These are phyloP conservation scores for Colaptes auratus DNA, from an alignment of 2,113 vertebrate genomes.

Conservation along the genomic window DNA sequence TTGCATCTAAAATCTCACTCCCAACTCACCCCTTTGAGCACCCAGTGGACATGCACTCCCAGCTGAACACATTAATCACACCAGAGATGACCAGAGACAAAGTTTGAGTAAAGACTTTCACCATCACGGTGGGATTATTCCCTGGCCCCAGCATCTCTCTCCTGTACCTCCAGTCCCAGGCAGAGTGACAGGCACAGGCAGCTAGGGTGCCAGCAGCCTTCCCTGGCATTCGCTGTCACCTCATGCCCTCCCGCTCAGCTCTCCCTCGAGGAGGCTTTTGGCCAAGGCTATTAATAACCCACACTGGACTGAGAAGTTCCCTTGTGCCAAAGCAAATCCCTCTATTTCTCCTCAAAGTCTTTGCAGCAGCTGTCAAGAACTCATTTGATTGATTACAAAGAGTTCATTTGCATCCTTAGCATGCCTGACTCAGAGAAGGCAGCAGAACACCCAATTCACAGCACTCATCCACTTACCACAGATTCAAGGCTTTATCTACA, in stretches of 20 bases:
- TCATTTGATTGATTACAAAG: not conserved
- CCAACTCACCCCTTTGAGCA: not conserved
- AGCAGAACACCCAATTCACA: not conserved
- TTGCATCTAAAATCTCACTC: not conserved
- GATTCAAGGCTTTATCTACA: not conserved
- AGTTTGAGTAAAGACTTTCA: not conserved
- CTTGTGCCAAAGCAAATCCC: not conserved
- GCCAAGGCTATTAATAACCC: constrained; percentile 31
- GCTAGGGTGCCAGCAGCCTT: not conserved
- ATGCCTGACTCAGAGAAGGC: not conserved
- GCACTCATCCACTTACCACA: not conserved
- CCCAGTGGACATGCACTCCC: accelerated
- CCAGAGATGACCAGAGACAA: not conserved
- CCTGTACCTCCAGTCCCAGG: not conserved
- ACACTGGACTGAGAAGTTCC: not conserved
- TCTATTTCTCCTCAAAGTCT: not conserved
- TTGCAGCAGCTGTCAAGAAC: not conserved
- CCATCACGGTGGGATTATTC: accelerated
- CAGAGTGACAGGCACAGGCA: not conserved
- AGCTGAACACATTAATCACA: not conserved
- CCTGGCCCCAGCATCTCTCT: not conserved
- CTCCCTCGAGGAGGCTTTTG: not conserved
- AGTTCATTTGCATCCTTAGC: not conserved
- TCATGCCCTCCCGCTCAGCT: not conserved
- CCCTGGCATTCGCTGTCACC: not conserved